Evolutionary conservation across 2,797 vertebrate species (phyloP), one percentile per base, ranked within the genome.

Genomic region (Epinephelus malabaricus): DNA sequence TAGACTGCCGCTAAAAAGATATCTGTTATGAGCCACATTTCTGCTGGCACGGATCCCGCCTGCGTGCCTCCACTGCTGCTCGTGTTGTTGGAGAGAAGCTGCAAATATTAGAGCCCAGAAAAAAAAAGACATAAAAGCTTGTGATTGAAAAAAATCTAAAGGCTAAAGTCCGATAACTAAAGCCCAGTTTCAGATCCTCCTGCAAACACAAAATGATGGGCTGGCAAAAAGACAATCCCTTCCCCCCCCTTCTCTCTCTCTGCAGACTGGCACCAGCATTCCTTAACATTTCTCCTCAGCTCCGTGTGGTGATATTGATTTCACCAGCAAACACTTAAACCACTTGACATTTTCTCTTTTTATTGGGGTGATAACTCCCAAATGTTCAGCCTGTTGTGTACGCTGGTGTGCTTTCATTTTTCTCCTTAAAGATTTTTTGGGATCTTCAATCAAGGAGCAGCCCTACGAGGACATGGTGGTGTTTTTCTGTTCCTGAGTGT

Each of bases 161-260:
- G 75, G 76, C 79, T 79, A 67, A 78, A 77, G 76, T 69, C 61
- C 81, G 85, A 91, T 87, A 87, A 87, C 75, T 83, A 74, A 80
- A 89, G 76, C 74, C 64, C 30, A 58, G 76, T 78, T 89, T 78
- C 55, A 83, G 86, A 86, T 78, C 79, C 72, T 61, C 47, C 71
- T 30, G 47, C 15, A 50, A 73, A 73, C 64, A 77, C 55, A 67
- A 85, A 92, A 68, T 82, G 86, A 92, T 77, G 81, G 77, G 74
- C 81, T 88, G 88, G 90, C 84, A 89, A 73, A 87, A 88, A 77
- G 59, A 91, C 85, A 89, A 89, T 81, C 86, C 81, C 25, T 47
- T 47, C 40, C 25, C 18, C 25, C 47, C 21, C 40, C 50, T 53
- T 23, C 70, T 64, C 47, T 64, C 47, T 54, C 51, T 74, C 23